phyloP scores from a whole-genome alignment of 1,140 invertebrate species.

The Drosophila auraria region DNA sequence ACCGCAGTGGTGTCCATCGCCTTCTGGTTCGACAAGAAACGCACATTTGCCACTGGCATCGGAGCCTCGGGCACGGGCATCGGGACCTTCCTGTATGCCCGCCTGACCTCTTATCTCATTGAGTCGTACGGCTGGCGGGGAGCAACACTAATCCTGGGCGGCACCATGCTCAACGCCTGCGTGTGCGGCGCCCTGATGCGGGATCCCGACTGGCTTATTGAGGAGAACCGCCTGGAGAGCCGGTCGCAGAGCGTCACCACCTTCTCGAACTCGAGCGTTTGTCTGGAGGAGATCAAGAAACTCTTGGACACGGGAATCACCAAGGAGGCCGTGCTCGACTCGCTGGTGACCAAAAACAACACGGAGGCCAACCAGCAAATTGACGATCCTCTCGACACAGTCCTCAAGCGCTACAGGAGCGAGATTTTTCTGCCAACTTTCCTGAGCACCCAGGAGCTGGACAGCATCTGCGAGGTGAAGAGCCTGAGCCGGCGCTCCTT shows the following conservation, averaged over 20 bases:
- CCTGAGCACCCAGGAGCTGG: constrained; percentile 72
- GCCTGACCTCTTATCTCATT: constrained; percentile 92
- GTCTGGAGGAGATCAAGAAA: constrained; percentile 88
- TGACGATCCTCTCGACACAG: constrained; percentile 67
- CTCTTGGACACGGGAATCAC: constrained; percentile 88
- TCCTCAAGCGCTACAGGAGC: constrained; percentile 80
- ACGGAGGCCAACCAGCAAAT: constrained; percentile 85
- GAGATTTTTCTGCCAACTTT: constrained; percentile 83
- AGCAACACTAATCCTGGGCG: constrained; percentile 92
- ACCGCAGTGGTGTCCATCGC: constrained; percentile 96
- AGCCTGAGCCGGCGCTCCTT: constrained; percentile 76
- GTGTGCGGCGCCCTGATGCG: constrained; percentile 95
- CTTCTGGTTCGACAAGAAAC: constrained; percentile 97
- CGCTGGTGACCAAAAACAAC: constrained; percentile 86
- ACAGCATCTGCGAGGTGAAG: constrained; percentile 75
- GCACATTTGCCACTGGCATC: constrained; percentile 95
- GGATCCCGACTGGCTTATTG: constrained; percentile 92
- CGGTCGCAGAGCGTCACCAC: constrained; percentile 84
- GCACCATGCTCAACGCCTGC: constrained; percentile 94
- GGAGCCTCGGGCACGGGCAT: constrained; percentile 95
- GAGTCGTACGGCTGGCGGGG: constrained; percentile 94
- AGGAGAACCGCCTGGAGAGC: constrained; percentile 86
- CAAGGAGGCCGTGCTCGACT: constrained; percentile 89
- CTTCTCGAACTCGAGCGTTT: constrained; percentile 84
- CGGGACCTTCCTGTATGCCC: constrained; percentile 90